Evolutionary conservation across 2,888 invertebrate genomes (phyloP).

Genomic region (Steinernema scapterisci): DNA sequence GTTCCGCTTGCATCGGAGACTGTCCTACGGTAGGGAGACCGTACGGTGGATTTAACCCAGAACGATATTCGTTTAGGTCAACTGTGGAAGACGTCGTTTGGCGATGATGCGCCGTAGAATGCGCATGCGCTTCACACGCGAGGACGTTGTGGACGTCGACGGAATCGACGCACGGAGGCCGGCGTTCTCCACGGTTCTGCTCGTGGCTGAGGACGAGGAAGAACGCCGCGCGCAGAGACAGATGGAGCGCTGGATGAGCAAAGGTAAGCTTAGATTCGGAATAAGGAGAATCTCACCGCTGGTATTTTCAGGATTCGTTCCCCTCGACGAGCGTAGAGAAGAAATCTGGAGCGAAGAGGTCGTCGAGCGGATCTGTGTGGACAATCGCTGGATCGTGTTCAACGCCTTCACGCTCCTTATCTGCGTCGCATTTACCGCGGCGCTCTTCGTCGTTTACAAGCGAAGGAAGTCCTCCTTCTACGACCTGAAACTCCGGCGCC

Average conservation of each 20-base stretch:
- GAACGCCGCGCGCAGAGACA: constrained; percentile 39
- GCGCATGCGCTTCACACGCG: constrained; percentile 39
- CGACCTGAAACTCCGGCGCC: not conserved
- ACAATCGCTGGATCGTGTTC: constrained; percentile 22
- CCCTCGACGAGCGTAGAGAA: not conserved
- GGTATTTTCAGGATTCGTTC: constrained; percentile 20
- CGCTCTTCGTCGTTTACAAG: constrained; percentile 22
- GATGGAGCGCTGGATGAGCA: constrained; percentile 39
- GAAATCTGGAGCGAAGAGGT: constrained; percentile 3
- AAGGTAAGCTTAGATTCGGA: not conserved
- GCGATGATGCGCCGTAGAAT: constrained; percentile 33
- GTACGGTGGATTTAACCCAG: not conserved
- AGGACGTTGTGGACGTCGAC: constrained; percentile 32
- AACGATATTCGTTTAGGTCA: constrained; percentile 27
- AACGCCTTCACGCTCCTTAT: constrained; percentile 8
- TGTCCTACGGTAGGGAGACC: constrained; percentile 47
- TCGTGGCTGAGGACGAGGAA: constrained; percentile 40
- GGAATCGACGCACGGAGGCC: constrained; percentile 14
- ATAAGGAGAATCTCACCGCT: too few species aligned
- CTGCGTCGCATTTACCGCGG: constrained; percentile 18
- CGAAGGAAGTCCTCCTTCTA: constrained; percentile 4
- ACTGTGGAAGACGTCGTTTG: constrained; percentile 37
- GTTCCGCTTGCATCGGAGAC: constrained; percentile 58
- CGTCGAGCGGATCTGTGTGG: constrained; percentile 6
- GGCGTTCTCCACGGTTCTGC: constrained; percentile 41